A percentile compares a stretch with the other conserved stretches of the same genome.
Evolutionary conservation across 2,113 vertebrate genomes (phyloP).

Genomic region (Calidris pygmaea): DNA sequence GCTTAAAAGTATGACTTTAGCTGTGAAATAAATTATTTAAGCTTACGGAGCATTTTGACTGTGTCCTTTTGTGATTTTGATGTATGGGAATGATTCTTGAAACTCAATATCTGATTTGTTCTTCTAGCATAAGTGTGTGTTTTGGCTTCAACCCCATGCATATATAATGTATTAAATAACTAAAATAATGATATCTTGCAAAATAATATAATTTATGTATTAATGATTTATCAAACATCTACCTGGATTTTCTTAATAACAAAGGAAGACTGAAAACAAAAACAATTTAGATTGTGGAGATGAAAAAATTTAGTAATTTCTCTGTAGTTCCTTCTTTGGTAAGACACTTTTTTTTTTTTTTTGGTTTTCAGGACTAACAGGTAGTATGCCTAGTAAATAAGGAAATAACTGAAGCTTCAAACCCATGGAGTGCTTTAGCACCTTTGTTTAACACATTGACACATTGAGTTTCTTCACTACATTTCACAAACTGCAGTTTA

Average conservation of each 20-base stretch:
- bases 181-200: neutral
- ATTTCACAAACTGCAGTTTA: constrained; percentile 37
- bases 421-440: neutral
- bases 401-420: neutral
- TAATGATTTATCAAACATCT: neutral
- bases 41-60: neutral
- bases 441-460: neutral
- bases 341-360: neutral
- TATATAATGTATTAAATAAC: neutral
- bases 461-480: constrained; percentile 10
- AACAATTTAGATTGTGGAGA: neutral
- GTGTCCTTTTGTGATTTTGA: neutral
- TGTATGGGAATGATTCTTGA: neutral
- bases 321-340: neutral
- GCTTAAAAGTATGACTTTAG: neutral
- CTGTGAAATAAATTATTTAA: neutral
- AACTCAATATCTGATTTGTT: neutral
- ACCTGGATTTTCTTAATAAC: neutral
- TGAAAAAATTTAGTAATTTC: neutral
- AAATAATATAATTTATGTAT: neutral
- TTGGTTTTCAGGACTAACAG: neutral
- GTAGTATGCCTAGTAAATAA: neutral
- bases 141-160: neutral
- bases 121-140: neutral
- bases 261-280: neutral